A percentile compares a stretch with the other conserved stretches of the same genome.
These are phyloP conservation scores for Psilanteris sp. DNA, from an alignment of 1,140 invertebrate genomes.

Conservation along the genomic window DNA sequence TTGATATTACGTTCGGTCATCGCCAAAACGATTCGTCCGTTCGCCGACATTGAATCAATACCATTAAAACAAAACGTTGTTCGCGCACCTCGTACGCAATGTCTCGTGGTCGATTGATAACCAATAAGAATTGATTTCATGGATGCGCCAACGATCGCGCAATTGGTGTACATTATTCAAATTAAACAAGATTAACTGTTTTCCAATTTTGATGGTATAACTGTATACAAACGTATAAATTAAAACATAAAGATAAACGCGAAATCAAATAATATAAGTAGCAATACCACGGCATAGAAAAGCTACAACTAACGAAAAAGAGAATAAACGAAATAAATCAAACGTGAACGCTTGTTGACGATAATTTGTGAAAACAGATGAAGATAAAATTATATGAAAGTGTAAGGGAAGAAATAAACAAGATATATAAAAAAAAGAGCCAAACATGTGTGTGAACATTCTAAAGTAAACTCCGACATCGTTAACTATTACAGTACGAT, in stretches of 20 bases:
- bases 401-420: background rate
- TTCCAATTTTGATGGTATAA: constrained; percentile 61
- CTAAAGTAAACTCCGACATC: constrained; percentile 47
- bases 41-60: background rate
- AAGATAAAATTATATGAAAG: background rate
- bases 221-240: constrained; percentile 62
- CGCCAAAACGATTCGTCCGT: constrained; percentile 28
- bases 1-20: constrained; percentile 50
- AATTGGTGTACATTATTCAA: constrained; percentile 17
- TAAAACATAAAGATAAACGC: constrained; percentile 52
- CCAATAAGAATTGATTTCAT: too few relatives aligned
- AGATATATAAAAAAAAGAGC: constrained; percentile 11
- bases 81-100: too few relatives aligned
- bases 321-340: constrained; percentile 52
- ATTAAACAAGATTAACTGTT: constrained; percentile 27
- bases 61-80: too few relatives aligned
- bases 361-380: constrained; percentile 25
- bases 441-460: constrained; percentile 55
- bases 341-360: constrained; percentile 49
- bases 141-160: constrained; percentile 6
- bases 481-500: constrained; percentile 53
- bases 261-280: constrained; percentile 68
- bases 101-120: too few relatives aligned
- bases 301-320: constrained; percentile 45
- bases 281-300: constrained; percentile 64